A percentile compares a stretch with the other conserved stretches of the same genome.
Evolutionary conservation across 2,888 invertebrate genomes (phyloP).

Genomic region (Drosophila bunnanda): DNA sequence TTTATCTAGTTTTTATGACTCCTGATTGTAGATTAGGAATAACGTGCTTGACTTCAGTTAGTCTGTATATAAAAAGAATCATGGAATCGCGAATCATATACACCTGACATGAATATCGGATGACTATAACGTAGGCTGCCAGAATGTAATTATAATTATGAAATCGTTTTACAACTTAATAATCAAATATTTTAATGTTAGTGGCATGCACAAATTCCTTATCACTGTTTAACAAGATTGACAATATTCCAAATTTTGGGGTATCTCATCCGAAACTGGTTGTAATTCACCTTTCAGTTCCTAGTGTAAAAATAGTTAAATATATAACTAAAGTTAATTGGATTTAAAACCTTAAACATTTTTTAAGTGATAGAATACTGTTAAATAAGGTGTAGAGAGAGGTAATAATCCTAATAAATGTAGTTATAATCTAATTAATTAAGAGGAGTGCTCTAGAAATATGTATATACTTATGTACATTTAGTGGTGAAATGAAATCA

Average conservation of each 20-base stretch:
- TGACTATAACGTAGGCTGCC: not conserved
- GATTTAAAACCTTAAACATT: too few species aligned
- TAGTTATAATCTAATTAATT: not conserved
- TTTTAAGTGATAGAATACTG: too few species aligned
- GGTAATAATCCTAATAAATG: too few species aligned
- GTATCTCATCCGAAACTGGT: too few species aligned
- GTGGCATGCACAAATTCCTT: too few species aligned
- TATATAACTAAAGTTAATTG: too few species aligned
- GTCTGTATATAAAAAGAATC: not conserved
- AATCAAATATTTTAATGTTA: not conserved
- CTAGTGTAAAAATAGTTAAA: too few species aligned
- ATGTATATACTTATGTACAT: too few species aligned
- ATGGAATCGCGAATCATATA: not conserved
- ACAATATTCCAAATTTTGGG: not conserved
- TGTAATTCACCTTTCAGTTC: not conserved
- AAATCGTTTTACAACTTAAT: not conserved
- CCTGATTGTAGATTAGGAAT: slow-evolving; percentile 4
- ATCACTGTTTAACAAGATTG: too few species aligned
- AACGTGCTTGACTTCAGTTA: slow-evolving; percentile 5
- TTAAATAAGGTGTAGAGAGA: too few species aligned
- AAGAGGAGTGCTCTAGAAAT: too few species aligned
- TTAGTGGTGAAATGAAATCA: too few species aligned
- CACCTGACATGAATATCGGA: not conserved
- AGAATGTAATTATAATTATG: not conserved
- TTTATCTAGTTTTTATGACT: slow-evolving; percentile 6